Evolutionary conservation across 2,797 vertebrate genomes (phyloP).

Genomic region (Alcedo quadribrachys): DNA sequence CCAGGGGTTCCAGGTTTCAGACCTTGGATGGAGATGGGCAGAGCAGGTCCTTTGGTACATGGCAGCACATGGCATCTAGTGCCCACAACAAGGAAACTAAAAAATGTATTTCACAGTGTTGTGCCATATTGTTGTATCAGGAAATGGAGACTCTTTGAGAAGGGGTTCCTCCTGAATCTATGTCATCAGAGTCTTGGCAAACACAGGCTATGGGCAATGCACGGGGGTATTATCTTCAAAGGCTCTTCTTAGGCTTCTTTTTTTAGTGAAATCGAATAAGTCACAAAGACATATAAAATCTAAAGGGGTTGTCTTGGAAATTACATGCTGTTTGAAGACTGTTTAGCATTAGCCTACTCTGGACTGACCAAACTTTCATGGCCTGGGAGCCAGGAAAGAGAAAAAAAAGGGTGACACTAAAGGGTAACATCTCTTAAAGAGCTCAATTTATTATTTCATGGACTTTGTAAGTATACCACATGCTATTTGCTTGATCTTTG

Average conservation of each 20-base stretch:
- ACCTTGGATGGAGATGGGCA: background rate
- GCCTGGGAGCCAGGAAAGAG: background rate
- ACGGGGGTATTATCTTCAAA: background rate
- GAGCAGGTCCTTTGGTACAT: background rate
- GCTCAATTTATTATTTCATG: background rate
- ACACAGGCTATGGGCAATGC: background rate
- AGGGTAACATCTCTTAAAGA: background rate
- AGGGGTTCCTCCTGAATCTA: background rate
- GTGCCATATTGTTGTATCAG: background rate
- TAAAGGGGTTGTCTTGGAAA: background rate
- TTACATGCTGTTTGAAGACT: background rate
- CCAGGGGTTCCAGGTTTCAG: background rate
- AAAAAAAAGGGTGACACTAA: background rate
- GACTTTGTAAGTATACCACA: background rate
- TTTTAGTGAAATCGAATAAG: background rate
- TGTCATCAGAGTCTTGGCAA: background rate
- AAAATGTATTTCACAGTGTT: background rate
- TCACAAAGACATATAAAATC: background rate
- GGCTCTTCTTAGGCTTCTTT: background rate
- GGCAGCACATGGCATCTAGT: background rate
- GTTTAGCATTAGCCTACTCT: background rate
- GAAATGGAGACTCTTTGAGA: background rate
- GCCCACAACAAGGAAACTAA: background rate
- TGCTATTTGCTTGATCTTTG: background rate
- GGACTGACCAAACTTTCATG: background rate